Base-by-base conservation (phyloP, 1,140 invertebrate species). In the Yoshiicerus persimilis region DNA sequence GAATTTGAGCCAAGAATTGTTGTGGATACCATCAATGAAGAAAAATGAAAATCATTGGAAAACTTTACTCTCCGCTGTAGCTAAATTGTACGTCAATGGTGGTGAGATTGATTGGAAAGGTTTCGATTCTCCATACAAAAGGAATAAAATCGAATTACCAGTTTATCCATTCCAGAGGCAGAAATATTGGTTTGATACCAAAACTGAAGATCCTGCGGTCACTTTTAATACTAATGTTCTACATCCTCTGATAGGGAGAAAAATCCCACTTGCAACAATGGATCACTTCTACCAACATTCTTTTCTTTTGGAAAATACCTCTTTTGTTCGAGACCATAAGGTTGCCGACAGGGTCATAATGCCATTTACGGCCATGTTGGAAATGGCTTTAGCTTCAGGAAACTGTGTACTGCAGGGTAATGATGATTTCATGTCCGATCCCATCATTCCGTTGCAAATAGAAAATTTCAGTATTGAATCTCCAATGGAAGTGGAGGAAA, bases 161-260 rank as follows among this genome's bases (percentile, higher is more conserved):
- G 30, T 36, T 38, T 89, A 89, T 32, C 89, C 87, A 16, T 89
- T 86, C 9, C 84, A 86, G 11, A 25, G 87, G 16, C 39, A 89
- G 38, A 38, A 70, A 13, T 88, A 47, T 66, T 89, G 89, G 89
- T 27, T 88, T 9, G 47, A 64, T 34, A 41, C 34, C 0, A 38
- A 38, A 25, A 25, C 47, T 16, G 38, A 34, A n/a, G 20, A 34
- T 32, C 16, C n/a, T 1, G 30, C 47, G n/a, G 23, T 84, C 20
- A 32, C 23, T 3, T 27, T 86, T 1, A 87, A 70, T 13, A 85
- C 77, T 1, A 56, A 83, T 4, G 39, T 85, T 25, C 25, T 88
- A 9, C 89, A 89, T 80, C 89, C 89, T 1, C 86, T 89, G 30
- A 27, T 88, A 3, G 89, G 89, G 64, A 34, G 80, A 27, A 77